A percentile compares a stretch with the other conserved stretches of the same genome.
Evolutionary conservation across 2,113 vertebrate species (phyloP).

Genomic region (Pseudopodoces humilis): DNA sequence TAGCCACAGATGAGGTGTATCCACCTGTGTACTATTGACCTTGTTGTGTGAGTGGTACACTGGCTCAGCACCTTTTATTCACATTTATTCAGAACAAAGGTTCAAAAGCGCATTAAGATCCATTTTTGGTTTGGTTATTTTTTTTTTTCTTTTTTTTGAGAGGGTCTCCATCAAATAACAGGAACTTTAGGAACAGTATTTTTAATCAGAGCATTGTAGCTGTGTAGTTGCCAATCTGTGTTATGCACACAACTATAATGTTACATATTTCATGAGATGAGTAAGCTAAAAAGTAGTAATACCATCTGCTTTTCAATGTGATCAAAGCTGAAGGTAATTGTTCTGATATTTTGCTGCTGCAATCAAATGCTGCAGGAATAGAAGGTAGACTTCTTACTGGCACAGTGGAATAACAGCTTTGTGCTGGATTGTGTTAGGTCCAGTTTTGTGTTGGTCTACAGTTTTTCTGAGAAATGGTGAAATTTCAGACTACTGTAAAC

Average conservation of each 20-base stretch:
- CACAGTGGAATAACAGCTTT: not conserved
- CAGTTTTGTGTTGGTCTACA: not conserved
- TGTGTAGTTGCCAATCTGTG: not conserved
- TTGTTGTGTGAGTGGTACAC: not conserved
- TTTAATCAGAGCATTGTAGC: not conserved
- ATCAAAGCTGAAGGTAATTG: not conserved
- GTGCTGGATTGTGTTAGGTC: not conserved
- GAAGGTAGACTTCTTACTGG: not conserved
- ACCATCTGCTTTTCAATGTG: not conserved
- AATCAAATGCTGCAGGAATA: not conserved
- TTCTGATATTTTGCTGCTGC: not conserved
- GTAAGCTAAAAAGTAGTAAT: not conserved
- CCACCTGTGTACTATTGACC: not conserved
- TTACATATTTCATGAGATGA: not conserved
- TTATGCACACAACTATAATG: not conserved
- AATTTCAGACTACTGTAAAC: not conserved
- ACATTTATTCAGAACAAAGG: not conserved
- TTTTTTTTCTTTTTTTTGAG: not conserved
- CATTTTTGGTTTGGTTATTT: not conserved
- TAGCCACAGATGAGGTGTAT: not conserved
- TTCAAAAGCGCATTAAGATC: not conserved
- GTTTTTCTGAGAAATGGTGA: not conserved
- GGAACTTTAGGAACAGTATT: not conserved
- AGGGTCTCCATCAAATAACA: not conserved
- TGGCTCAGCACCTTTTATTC: not conserved